Evolutionary conservation across 2,888 invertebrate genomes (phyloP), one percentile per base, ranked within the genome.

Genomic region (Chrysolina oricalcia): DNA sequence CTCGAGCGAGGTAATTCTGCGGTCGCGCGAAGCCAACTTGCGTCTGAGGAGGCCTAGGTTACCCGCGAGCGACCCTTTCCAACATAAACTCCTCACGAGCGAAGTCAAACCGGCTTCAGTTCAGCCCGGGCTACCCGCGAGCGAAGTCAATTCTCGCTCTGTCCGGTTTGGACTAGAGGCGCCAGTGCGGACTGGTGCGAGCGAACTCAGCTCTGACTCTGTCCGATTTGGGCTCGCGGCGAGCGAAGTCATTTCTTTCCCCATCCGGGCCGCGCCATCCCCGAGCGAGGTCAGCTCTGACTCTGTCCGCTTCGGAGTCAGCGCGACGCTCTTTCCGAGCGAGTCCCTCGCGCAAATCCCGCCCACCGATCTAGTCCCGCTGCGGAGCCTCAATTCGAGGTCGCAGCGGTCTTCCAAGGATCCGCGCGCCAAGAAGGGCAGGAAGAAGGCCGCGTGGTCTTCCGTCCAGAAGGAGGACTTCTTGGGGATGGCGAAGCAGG

Each of bases 401-500:
- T 67, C 78, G 11, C 80, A 80, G 46, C 46, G 80, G 19, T 78
- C 79, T 2, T 48, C 79, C 41, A 59, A 72, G 17, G 67, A 73
- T 41, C 70, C 66, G 59, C 48, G 48, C 17, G 17, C 48, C 0
- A 48, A 59, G 63, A 73, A 11, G 21, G 64, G 43, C 15, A 80
- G 75, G 66, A 78, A 77, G 46, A 77, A 70, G 73, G 73, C 17
- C 46, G 72, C 75, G 63, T 78, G 77, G 78, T 74, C 70, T 48
- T 75, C 78, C 11, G 79, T 78, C 41, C 87, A 85, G 21, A 88
- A 88, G 81, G 90, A 91, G 81, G 93, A 93, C 89, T 91, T 93
- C 73, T 91, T 92, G 66, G 91, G 92, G 84, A 89, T 93, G 82
- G 93, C 93, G 23, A 93, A 89, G 87, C 89, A 91, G 78, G 93